phyloP scores from a whole-genome alignment of 2,797 vertebrate species.

The Dipus sagitta region DNA sequence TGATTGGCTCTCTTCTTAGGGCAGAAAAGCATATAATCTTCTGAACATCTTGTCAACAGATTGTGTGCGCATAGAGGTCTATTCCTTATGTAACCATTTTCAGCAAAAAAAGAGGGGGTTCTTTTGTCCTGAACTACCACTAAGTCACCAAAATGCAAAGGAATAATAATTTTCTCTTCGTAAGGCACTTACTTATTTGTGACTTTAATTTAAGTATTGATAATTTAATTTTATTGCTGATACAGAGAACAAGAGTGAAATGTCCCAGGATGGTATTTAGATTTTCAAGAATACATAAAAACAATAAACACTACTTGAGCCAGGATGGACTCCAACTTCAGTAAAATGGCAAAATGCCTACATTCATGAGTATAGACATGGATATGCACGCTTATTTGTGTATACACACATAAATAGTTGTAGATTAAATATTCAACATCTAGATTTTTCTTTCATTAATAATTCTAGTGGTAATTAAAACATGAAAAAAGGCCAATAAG shows the following conservation, averaged over 20 bases:
- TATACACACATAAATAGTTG: neutral
- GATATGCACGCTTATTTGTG: accelerated
- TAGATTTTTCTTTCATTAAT: neutral
- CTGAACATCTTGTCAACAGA: neutral
- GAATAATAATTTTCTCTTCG: neutral
- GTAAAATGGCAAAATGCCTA: neutral
- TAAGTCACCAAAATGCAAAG: conserved; percentile 6
- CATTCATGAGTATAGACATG: neutral
- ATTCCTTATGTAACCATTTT: neutral
- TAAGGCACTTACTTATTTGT: neutral
- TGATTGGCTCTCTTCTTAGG: neutral
- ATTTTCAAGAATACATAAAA: neutral
- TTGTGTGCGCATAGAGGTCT: neutral
- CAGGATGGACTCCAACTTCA: neutral
- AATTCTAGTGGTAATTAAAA: neutral
- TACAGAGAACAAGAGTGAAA: neutral
- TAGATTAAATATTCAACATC: neutral
- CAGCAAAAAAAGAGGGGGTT: neutral
- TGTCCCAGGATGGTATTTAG: neutral
- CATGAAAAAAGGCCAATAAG: too few species aligned
- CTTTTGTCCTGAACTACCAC: neutral
- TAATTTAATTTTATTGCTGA: neutral
- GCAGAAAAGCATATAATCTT: neutral
- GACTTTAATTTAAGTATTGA: neutral
- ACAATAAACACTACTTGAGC: neutral